A percentile compares a stretch with the other conserved stretches of the same genome.
phyloP scores from a whole-genome alignment of 2,888 invertebrate species.

The Acanthococcus lagerstroemiae region DNA sequence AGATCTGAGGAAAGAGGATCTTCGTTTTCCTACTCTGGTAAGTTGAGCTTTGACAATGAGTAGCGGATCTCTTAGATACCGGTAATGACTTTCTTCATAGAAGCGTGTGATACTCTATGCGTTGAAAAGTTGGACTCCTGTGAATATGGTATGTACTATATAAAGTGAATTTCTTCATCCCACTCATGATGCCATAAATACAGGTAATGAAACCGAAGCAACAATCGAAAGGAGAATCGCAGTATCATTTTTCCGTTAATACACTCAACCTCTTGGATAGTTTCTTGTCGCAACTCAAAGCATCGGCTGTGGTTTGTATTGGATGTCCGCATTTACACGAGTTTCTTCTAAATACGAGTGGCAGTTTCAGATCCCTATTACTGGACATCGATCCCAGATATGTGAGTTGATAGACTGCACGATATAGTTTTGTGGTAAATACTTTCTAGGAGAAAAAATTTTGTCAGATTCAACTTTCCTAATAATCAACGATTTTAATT shows the following conservation, averaged over 20 bases:
- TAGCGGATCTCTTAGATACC: too few relatives aligned
- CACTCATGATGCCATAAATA: too few relatives aligned
- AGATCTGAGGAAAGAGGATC: constrained; percentile 11
- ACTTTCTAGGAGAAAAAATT: background rate
- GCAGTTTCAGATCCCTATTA: constrained; percentile 45
- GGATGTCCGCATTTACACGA: constrained; percentile 77
- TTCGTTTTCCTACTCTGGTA: constrained; percentile 31
- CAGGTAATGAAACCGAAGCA: constrained; percentile 55
- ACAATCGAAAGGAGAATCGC: constrained; percentile 72
- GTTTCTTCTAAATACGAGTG: constrained; percentile 44
- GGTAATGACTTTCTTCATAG: too few relatives aligned
- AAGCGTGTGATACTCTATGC: too few relatives aligned
- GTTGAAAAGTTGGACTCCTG: too few relatives aligned
- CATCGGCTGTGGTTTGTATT: constrained; percentile 61
- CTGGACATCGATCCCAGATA: constrained; percentile 71
- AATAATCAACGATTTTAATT: too few relatives aligned
- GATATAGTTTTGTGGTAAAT: constrained; percentile 3
- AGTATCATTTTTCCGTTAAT: constrained; percentile 69
- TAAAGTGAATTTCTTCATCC: too few relatives aligned
- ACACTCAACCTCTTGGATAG: constrained; percentile 55
- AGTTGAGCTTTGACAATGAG: background rate
- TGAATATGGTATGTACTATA: too few relatives aligned
- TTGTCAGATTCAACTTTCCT: too few relatives aligned
- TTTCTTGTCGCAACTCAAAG: constrained; percentile 44
- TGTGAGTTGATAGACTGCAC: constrained; percentile 42